phyloP scores from a whole-genome alignment of 2,797 vertebrate genomes.

The Hippoglossus hippoglossus region DNA sequence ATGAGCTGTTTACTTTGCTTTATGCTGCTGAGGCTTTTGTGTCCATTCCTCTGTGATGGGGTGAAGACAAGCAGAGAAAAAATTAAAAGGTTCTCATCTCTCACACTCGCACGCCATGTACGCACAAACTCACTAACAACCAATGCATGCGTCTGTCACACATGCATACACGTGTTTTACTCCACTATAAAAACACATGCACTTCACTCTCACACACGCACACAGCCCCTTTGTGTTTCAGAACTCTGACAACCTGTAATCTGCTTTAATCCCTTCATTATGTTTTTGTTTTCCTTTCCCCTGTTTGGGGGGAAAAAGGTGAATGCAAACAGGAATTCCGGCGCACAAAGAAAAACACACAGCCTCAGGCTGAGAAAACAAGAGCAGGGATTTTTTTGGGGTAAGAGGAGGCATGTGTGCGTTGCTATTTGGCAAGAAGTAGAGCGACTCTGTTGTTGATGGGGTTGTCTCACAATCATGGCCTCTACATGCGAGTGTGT shows the following conservation, averaged over 20 bases:
- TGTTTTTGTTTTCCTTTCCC: conserved; percentile 79
- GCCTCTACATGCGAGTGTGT: neutral
- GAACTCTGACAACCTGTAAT: conserved; percentile 75
- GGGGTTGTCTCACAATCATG: conserved; percentile 31
- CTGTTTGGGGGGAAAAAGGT: conserved; percentile 78
- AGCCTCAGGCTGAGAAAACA: conserved; percentile 78
- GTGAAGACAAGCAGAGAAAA: conserved; percentile 22
- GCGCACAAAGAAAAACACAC: conserved; percentile 81
- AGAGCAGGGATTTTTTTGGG: conserved; percentile 68
- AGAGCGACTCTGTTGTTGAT: conserved; percentile 59
- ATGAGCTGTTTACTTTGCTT: conserved; percentile 27
- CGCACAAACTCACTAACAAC: conserved; percentile 1
- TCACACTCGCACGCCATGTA: neutral
- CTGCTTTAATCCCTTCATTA: conserved; percentile 80
- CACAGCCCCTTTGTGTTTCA: conserved; percentile 58
- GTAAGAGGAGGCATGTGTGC: conserved; percentile 49
- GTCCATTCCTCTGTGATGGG: conserved; percentile 40
- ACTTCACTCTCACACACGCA: conserved; percentile 26
- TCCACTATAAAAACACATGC: conserved; percentile 32
- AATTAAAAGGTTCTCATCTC: conserved; percentile 17
- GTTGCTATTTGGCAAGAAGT: conserved; percentile 55
- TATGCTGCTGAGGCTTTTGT: conserved; percentile 10
- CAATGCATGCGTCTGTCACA: conserved; percentile 5
- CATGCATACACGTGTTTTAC: conserved; percentile 31
- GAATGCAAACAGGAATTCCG: conserved; percentile 85